phyloP scores from a whole-genome alignment of 1,140 invertebrate genomes.

The Bombus affinis region DNA sequence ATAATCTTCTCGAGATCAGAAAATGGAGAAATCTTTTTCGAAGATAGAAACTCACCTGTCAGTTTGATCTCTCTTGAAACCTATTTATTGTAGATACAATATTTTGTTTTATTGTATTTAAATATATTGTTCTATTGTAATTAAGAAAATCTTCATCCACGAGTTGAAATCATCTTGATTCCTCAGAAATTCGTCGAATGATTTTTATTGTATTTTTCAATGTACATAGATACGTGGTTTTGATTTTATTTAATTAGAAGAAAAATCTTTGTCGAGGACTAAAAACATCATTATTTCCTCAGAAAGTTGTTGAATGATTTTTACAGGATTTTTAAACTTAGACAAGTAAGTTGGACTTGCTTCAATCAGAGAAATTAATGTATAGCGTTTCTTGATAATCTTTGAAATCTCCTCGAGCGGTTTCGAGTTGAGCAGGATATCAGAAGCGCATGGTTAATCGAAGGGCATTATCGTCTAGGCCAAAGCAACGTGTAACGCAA shows the following conservation, averaged over 20 bases:
- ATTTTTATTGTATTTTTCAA: background rate
- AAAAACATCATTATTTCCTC: background rate
- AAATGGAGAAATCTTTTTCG: background rate
- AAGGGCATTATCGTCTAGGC: slow-evolving; percentile 56
- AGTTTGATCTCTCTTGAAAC: background rate
- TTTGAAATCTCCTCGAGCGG: background rate
- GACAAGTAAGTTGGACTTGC: background rate
- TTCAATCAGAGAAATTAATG: background rate
- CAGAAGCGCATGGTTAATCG: slow-evolving; percentile 53
- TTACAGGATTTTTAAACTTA: too few species aligned
- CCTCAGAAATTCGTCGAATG: too few species aligned
- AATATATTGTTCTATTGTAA: too few species aligned
- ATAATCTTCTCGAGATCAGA: background rate
- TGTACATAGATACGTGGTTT: background rate
- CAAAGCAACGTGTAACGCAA: slow-evolving; percentile 58
- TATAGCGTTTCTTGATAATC: background rate
- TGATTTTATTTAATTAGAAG: background rate
- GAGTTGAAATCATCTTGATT: too few species aligned
- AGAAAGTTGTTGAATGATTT: background rate
- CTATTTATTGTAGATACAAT: too few species aligned
- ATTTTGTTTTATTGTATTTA: too few species aligned
- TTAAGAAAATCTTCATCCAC: too few species aligned
- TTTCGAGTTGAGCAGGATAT: slow-evolving; percentile 51
- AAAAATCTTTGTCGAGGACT: background rate
- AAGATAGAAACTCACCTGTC: background rate